Conservation (phyloP, 2,797 vertebrate genomes). For the Alauda arvensis region DNA sequence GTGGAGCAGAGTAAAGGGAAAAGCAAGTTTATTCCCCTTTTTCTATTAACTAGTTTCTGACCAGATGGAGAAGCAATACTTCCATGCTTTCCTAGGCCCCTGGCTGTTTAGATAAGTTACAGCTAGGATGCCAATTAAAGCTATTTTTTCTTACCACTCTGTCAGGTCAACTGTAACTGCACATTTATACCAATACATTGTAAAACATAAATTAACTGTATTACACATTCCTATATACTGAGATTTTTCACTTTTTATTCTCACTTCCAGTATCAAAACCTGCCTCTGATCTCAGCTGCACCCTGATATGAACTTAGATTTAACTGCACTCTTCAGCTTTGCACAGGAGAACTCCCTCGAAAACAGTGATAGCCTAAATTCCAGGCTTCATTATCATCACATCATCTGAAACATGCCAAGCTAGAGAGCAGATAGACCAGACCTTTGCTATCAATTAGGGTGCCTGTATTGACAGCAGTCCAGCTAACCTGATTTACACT, state of each 20-base stretch:
- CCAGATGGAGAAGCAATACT: neutral
- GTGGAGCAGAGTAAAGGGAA: neutral
- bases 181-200: neutral
- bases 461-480: neutral
- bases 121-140: neutral
- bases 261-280: neutral
- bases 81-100: neutral
- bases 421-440: neutral
- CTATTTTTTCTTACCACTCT: neutral
- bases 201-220: neutral
- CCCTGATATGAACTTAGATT: neutral
- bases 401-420: neutral
- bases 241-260: neutral
- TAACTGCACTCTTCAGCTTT: neutral
- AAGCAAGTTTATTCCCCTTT: slow-evolving; percentile 35
- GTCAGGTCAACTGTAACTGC: neutral
- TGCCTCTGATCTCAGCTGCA: neutral
- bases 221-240: neutral
- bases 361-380: neutral
- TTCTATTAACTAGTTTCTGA: slow-evolving; percentile 22
- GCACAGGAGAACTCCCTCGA: neutral
- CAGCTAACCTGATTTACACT: neutral
- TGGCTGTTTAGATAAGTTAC: slow-evolving; percentile 11
- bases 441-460: neutral
- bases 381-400: neutral